phyloP scores from a whole-genome alignment of 2,888 invertebrate genomes.

The Hypsopygia costalis region DNA sequence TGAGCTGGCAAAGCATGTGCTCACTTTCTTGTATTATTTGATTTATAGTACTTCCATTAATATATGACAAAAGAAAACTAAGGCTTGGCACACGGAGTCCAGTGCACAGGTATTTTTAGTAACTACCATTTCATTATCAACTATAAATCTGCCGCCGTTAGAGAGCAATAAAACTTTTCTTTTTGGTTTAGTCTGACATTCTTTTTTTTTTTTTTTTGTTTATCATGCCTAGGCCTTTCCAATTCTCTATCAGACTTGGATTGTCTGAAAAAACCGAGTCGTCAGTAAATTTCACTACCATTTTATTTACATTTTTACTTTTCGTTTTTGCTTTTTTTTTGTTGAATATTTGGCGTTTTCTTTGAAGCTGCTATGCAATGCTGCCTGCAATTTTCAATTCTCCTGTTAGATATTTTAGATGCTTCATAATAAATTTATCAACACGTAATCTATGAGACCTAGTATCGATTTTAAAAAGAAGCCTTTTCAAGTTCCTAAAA shows the following conservation, averaged over 20 bases:
- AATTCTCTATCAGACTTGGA: slow-evolving; percentile 10
- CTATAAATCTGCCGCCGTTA: slow-evolving; percentile 10
- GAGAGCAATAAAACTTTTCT: slow-evolving; percentile 9
- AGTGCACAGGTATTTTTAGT: slow-evolving; percentile 14
- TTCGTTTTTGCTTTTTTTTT: not conserved
- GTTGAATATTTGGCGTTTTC: not conserved
- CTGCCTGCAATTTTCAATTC: slow-evolving; percentile 10
- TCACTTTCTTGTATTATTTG: too few species aligned
- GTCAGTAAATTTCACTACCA: slow-evolving; percentile 9
- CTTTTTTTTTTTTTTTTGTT: not conserved
- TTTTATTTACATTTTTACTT: slow-evolving; percentile 1
- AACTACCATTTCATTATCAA: slow-evolving; percentile 8
- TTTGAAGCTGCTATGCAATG: not conserved
- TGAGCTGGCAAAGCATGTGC: too few species aligned
- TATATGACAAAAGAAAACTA: too few species aligned
- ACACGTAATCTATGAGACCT: slow-evolving; percentile 7
- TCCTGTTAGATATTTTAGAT: slow-evolving; percentile 10
- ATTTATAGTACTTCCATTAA: too few species aligned
- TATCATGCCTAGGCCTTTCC: too few species aligned
- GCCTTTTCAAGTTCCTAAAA: slow-evolving; percentile 11
- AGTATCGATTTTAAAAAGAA: slow-evolving; percentile 9
- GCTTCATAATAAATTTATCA: slow-evolving; percentile 10
- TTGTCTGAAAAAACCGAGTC: slow-evolving; percentile 10
- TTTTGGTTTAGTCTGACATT: slow-evolving; percentile 3
- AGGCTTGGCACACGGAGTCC: too few species aligned